A percentile compares a stretch with the other conserved stretches of the same genome.
These are phyloP conservation scores for Adela reaumurella DNA, from an alignment of 2,888 invertebrate species.

Conservation along the genomic window DNA sequence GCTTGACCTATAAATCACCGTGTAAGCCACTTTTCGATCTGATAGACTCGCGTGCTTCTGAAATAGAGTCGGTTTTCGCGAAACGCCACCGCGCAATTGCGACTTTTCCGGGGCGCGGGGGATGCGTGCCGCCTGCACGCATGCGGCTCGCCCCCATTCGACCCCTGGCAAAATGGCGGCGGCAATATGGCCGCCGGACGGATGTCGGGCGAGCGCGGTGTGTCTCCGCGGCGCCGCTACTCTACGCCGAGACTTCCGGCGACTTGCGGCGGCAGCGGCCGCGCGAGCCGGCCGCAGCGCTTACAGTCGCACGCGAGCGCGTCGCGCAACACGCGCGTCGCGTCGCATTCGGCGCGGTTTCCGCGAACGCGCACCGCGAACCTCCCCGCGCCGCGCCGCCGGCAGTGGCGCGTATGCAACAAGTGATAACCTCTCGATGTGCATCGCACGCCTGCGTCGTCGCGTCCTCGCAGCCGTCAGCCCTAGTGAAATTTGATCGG, in stretches of 20 bases:
- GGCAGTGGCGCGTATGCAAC: slow-evolving; percentile 53
- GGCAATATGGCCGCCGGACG: slow-evolving; percentile 55
- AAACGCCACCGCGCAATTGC: slow-evolving; percentile 25
- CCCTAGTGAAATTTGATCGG: background rate
- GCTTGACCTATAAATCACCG: slow-evolving; percentile 46
- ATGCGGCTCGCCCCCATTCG: slow-evolving; percentile 44
- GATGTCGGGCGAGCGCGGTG: slow-evolving; percentile 39
- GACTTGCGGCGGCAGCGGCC: slow-evolving; percentile 25
- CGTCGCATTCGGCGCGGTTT: slow-evolving; percentile 5
- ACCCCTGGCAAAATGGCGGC: slow-evolving; percentile 54
- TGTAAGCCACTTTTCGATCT: slow-evolving; percentile 21
- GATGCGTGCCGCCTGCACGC: slow-evolving; percentile 49
- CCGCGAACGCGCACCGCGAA: slow-evolving; percentile 15
- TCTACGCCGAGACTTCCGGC: slow-evolving; percentile 43
- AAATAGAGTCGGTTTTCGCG: slow-evolving; percentile 20
- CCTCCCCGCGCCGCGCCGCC: slow-evolving; percentile 22
- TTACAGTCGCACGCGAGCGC: background rate
- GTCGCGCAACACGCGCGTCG: background rate
- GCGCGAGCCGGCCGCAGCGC: background rate
- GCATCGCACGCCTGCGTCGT: background rate
- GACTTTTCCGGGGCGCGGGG: slow-evolving; percentile 30
- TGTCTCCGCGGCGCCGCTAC: slow-evolving; percentile 29
- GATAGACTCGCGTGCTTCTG: slow-evolving; percentile 25
- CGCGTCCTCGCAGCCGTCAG: too few species aligned
- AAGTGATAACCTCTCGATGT: slow-evolving; percentile 31